Evolutionary conservation across 2,888 invertebrate genomes (phyloP).

Genomic region (Caenorhabditis becei): DNA sequence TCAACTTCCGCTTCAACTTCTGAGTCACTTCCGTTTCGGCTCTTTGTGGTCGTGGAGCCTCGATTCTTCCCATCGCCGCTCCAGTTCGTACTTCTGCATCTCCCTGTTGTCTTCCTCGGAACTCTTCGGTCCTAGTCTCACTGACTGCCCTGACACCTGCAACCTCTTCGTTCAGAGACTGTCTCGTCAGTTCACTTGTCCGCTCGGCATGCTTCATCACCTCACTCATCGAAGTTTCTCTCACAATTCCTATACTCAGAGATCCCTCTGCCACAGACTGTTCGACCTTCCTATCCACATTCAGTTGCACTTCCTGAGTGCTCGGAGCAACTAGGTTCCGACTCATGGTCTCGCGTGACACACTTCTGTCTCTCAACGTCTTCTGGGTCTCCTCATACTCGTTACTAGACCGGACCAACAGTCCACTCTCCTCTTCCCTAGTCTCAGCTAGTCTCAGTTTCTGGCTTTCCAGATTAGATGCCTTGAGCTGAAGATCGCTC

Average conservation of each 20-base stretch:
- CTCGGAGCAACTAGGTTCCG: slow-evolving; percentile 42
- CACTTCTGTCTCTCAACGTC: slow-evolving; percentile 53
- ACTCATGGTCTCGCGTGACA: slow-evolving; percentile 46
- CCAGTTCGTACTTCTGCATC: slow-evolving; percentile 38
- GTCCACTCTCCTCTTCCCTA: slow-evolving; percentile 52
- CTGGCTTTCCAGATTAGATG: slow-evolving; percentile 31
- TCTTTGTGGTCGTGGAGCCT: slow-evolving; percentile 52
- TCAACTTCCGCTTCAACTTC: slow-evolving; percentile 44
- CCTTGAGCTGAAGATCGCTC: slow-evolving; percentile 38
- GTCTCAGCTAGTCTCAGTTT: slow-evolving; percentile 31
- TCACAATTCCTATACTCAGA: slow-evolving; percentile 53
- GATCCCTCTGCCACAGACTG: slow-evolving; percentile 42
- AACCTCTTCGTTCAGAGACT: slow-evolving; percentile 41
- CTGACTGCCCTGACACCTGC: slow-evolving; percentile 49
- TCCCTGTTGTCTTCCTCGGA: slow-evolving; percentile 46
- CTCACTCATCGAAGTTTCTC: slow-evolving; percentile 46
- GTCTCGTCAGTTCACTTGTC: slow-evolving; percentile 46
- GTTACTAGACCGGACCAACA: slow-evolving; percentile 45
- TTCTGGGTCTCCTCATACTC: slow-evolving; percentile 52
- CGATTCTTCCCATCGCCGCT: slow-evolving; percentile 53
- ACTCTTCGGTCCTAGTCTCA: slow-evolving; percentile 40
- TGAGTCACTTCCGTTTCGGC: slow-evolving; percentile 41
- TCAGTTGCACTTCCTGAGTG: slow-evolving; percentile 47
- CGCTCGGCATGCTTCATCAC: slow-evolving; percentile 44
- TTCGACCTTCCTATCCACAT: slow-evolving; percentile 35